Conservation (phyloP, 2,113 vertebrate genomes). For the Microcebus murinus region DNA sequence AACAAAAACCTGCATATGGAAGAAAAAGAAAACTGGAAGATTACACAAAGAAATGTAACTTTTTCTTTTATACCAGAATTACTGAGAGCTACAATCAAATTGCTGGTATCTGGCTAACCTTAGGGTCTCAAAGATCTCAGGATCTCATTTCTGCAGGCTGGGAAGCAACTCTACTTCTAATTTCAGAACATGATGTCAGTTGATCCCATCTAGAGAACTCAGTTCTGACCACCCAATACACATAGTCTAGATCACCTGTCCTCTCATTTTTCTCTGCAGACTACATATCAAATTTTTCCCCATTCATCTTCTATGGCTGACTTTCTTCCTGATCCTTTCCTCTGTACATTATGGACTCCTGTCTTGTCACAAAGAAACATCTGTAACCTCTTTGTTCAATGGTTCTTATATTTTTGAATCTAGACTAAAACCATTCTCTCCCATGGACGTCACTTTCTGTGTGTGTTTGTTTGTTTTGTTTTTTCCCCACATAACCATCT, state of each 20-base stretch:
- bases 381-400: background rate
- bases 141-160: background rate
- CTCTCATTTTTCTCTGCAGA: background rate
- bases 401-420: background rate
- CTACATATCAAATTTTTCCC: fast-evolving
- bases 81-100: background rate
- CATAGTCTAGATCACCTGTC: background rate
- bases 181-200: background rate
- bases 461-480: no score
- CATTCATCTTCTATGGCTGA: background rate
- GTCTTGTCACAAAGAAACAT: background rate
- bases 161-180: background rate
- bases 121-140: background rate
- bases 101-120: background rate
- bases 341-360: no score
- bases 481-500: background rate
- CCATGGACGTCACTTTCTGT: background rate
- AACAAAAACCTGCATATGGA: background rate
- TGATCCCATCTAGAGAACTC: background rate
- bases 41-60: background rate
- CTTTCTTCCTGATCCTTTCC: background rate
- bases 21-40: background rate
- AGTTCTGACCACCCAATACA: background rate
- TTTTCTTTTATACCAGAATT: background rate
- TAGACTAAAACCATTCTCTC: background rate